Evolutionary conservation across 2,888 invertebrate genomes (phyloP).

Genomic region (Lithophane semibrunnea): DNA sequence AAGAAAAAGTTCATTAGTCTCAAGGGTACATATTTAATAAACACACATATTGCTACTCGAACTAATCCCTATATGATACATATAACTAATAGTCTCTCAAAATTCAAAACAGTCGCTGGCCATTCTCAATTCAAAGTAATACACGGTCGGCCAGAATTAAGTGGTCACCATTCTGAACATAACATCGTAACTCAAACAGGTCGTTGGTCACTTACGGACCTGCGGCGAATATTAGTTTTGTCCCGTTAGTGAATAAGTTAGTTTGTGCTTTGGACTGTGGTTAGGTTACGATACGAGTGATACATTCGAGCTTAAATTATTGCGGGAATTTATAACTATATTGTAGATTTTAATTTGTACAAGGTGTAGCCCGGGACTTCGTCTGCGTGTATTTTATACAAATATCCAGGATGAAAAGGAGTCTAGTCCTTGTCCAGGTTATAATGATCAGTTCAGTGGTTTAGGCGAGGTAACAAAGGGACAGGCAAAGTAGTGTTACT

Average conservation of each 20-base stretch:
- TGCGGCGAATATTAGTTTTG: slow-evolving; percentile 29
- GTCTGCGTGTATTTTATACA: not conserved
- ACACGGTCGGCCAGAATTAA: slow-evolving; percentile 6
- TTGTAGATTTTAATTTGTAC: not conserved
- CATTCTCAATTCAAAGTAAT: slow-evolving; percentile 10
- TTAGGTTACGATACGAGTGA: not conserved
- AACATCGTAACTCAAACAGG: slow-evolving; percentile 37
- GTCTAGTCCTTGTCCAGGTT: not conserved
- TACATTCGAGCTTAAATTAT: not conserved
- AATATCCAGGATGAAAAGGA: not conserved
- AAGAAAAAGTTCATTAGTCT: not conserved
- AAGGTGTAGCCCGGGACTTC: too few relatives aligned
- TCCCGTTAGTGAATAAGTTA: slow-evolving; percentile 24
- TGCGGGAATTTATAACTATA: not conserved
- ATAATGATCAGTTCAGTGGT: not conserved
- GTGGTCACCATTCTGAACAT: slow-evolving; percentile 20
- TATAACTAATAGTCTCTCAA: not conserved
- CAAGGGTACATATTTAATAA: too few relatives aligned
- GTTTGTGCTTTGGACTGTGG: slow-evolving; percentile 25
- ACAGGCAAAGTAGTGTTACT: not conserved
- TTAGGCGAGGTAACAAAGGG: not conserved
- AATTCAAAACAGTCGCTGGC: not conserved
- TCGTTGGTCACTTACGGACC: slow-evolving; percentile 33
- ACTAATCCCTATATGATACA: too few relatives aligned
- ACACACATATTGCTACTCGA: too few relatives aligned